Base-by-base conservation (phyloP, 2,888 invertebrate genomes). In the Enchytraeus crypticus region DNA sequence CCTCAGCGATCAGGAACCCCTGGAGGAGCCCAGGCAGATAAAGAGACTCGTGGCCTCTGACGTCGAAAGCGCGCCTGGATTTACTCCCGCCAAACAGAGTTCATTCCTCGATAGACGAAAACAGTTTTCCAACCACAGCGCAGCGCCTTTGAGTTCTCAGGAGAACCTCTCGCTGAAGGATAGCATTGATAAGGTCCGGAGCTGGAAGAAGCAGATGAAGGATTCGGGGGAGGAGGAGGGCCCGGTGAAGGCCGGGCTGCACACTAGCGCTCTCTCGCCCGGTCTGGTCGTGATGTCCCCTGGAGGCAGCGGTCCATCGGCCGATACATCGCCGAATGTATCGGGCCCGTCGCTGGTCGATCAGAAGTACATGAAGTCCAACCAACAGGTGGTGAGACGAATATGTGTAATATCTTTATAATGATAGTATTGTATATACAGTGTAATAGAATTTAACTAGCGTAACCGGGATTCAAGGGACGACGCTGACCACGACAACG, bases 121-220 rank as follows among this genome's bases (percentile, higher is more conserved):
- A 33, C 34, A 59, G 45, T 4, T 3, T 14, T 14, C n/a, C 8
- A 18, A 1, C 5, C 14, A 51, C 5, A 49, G 51, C 26, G 26
- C 32, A 5, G 56, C 59, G 23, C 32, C 55, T 18, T 68, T 72
- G n/a, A 65, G 75, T 47, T 74, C 77, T 11, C 72, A 73, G 14
- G 76, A 76, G 62, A 73, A 71, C 23, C 63, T 77, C 27, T 71
- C 71, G 14, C 62, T 77, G 46, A 71, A 75, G 49, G 76, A 77
- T 30, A 76, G 76, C 66, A 75, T 77, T 43, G 76, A 76, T 56
- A 77, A 77, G 38, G 77, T 76, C n/a, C 71, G 73, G 29, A 71
- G 68, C 43, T 77, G 77, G 77, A 75, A 74, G 61, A 73, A 74
- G 62, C 71, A 74, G 26, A 67, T 77, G 30, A 71, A 72, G 5